Evolutionary conservation across 1,140 invertebrate species (phyloP), one percentile per base, ranked within the genome.

Genomic region (Drosophila nannoptera): DNA sequence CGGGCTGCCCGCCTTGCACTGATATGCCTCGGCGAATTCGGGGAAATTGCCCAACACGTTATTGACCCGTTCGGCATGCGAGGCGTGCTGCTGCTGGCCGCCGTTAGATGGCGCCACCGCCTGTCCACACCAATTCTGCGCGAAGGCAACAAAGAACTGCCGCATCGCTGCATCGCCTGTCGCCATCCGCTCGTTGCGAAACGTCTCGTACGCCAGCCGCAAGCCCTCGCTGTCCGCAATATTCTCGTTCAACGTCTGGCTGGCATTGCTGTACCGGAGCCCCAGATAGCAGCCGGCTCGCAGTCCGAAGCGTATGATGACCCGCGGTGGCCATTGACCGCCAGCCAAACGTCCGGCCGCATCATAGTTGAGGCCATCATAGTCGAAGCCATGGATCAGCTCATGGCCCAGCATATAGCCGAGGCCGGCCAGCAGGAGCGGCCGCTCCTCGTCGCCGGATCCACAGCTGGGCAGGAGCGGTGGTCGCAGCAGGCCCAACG

Each of bases 361-460:
- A 56, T 88, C 87, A 29, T 89, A 89, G 50, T 87, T 88, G 11
- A 88, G 62, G 48, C 87, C 87, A 54, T 87, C 87, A 7, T 87
- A 89, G 46, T 89, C 87, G 36, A 89, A 87, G 55, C 78, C 87
- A 38, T 89, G 87, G 29, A 88, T 11, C 54, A 89, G 61, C 48
- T 89, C 87, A 59, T 89, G 87, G 12, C 71, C 87, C 7, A 89
- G 32, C 3, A 89, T 78, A 11, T 77, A 88, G 36, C 74, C 84
- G 16, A 89, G 14, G 0, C 75, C 66, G 49, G 74, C 84, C 12
- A 71, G 45, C 8, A 80, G 11, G 5, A 61, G 16, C 33, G 43
- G 29, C 12, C 22, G 46, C 11, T 43, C 3, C 6, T 46, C 38
- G 40, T 7, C 40, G n/a, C n/a, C 40, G 38, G 40, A n/a, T n/a